Percentiles rank a stretch among this genome's conserved stretches.
phyloP scores from a whole-genome alignment of 2,888 invertebrate genomes.

The Dryobota labecula region DNA sequence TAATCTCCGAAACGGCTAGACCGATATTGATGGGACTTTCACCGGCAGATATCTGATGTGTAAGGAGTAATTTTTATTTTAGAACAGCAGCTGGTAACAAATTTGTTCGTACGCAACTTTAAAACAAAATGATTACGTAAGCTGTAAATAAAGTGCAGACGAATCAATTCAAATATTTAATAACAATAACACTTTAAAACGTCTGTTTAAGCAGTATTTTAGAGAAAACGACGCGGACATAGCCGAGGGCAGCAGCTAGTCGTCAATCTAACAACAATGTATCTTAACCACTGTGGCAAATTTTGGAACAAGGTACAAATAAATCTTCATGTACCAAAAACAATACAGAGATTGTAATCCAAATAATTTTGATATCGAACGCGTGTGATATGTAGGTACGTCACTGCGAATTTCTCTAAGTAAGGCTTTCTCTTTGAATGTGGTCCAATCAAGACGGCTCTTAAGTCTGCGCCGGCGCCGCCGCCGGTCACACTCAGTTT shows the following conservation, averaged over 20 bases:
- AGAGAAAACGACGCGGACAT: too few relatives aligned
- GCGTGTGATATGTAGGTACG: constrained; percentile 61
- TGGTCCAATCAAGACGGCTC: constrained; percentile 69
- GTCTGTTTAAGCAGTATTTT: neutral
- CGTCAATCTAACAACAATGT: neutral
- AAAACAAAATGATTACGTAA: neutral
- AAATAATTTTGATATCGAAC: constrained; percentile 43
- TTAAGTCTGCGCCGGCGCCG: constrained; percentile 28
- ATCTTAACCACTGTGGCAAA: neutral
- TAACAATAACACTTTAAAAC: constrained; percentile 13
- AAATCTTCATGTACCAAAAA: neutral
- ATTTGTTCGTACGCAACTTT: neutral
- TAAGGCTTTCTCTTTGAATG: constrained; percentile 81
- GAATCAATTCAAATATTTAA: constrained; percentile 7
- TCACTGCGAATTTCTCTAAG: constrained; percentile 75
- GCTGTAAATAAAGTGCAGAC: neutral
- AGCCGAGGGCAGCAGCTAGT: too few relatives aligned
- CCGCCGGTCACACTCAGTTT: constrained; percentile 47
- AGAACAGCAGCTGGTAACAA: too few relatives aligned
- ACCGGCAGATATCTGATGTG: too few relatives aligned
- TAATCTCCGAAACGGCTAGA: too few relatives aligned
- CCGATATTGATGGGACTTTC: too few relatives aligned
- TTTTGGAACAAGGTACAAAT: neutral
- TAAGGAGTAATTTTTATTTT: too few relatives aligned
- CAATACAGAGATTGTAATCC: constrained; percentile 35